Evolutionary conservation across 2,888 invertebrate genomes (phyloP).

Genomic region (Pantelozetes paolii): DNA sequence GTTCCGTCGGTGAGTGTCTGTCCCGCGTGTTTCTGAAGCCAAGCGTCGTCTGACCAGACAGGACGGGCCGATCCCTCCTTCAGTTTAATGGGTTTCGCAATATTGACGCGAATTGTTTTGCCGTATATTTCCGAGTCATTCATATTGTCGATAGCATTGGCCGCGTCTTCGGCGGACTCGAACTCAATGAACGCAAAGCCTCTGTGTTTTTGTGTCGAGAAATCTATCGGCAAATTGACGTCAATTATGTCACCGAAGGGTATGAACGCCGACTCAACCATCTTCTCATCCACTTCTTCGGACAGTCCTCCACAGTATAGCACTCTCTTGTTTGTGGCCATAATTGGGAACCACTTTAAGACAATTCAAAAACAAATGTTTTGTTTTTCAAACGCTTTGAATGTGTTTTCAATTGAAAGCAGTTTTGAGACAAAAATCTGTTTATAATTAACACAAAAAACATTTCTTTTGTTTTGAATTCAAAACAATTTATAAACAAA

Average conservation of each 20-base stretch:
- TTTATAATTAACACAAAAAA: neutral
- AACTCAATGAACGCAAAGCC: slow-evolving; percentile 99
- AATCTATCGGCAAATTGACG: slow-evolving; percentile 95
- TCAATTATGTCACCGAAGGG: slow-evolving; percentile 98
- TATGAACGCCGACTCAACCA: slow-evolving; percentile 91
- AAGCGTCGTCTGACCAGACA: slow-evolving; percentile 97
- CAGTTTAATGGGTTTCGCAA: slow-evolving; percentile 93
- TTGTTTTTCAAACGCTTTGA: neutral
- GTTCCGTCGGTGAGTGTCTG: slow-evolving; percentile 62
- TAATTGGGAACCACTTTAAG: neutral
- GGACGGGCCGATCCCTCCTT: slow-evolving; percentile 91
- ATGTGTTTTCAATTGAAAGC: neutral
- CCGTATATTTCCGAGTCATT: slow-evolving; percentile 95
- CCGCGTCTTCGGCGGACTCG: slow-evolving; percentile 95
- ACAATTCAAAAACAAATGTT: neutral
- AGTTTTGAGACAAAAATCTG: neutral
- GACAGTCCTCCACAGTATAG: slow-evolving; percentile 55
- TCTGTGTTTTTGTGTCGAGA: slow-evolving; percentile 85
- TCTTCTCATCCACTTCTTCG: slow-evolving; percentile 69
- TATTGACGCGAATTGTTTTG: slow-evolving; percentile 87
- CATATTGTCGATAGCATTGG: slow-evolving; percentile 98
- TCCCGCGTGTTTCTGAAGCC: slow-evolving; percentile 97
- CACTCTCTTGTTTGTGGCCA: slow-evolving; percentile 41
- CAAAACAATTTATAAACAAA: neutral
- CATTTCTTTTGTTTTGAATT: neutral